Evolutionary conservation across 2,888 invertebrate genomes (phyloP).

Genomic region (Coleophora deauratella): DNA sequence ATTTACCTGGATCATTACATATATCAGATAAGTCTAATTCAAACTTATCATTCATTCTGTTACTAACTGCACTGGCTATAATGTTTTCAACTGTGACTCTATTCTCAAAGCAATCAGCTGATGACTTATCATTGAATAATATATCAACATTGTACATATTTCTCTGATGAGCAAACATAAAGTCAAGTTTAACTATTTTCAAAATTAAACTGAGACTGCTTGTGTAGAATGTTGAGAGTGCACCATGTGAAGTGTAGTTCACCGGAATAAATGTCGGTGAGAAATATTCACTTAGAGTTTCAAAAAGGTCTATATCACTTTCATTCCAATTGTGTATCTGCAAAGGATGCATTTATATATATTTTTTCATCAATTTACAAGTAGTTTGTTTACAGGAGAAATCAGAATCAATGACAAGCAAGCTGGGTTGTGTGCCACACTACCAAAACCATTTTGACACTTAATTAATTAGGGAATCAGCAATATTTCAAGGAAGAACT

Average conservation of each 20-base stretch:
- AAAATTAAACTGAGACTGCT: slow-evolving; percentile 40
- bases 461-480: too few species aligned
- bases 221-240: slow-evolving; percentile 48
- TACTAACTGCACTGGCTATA: slow-evolving; percentile 38
- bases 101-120: slow-evolving; percentile 42
- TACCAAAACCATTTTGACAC: too few species aligned
- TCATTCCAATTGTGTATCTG: slow-evolving; percentile 55
- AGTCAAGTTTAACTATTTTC: slow-evolving; percentile 49
- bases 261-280: slow-evolving; percentile 39
- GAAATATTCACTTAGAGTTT: slow-evolving; percentile 40
- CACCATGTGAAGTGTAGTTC: slow-evolving; percentile 29
- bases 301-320: slow-evolving; percentile 33
- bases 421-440: too few species aligned
- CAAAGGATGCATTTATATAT: slow-evolving; percentile 11
- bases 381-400: too few species aligned
- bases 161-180: slow-evolving; percentile 47
- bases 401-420: too few species aligned
- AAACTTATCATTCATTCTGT: slow-evolving; percentile 38
- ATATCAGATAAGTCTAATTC: slow-evolving; percentile 54
- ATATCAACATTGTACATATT: slow-evolving; percentile 53
- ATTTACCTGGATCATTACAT: slow-evolving; percentile 47
- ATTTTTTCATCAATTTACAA: neutral
- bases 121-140: slow-evolving; percentile 49
- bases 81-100: slow-evolving; percentile 42
- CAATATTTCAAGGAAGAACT: too few species aligned